Evolutionary conservation across 1,140 invertebrate genomes (phyloP).

Genomic region (Rhizoglyphus robini): DNA sequence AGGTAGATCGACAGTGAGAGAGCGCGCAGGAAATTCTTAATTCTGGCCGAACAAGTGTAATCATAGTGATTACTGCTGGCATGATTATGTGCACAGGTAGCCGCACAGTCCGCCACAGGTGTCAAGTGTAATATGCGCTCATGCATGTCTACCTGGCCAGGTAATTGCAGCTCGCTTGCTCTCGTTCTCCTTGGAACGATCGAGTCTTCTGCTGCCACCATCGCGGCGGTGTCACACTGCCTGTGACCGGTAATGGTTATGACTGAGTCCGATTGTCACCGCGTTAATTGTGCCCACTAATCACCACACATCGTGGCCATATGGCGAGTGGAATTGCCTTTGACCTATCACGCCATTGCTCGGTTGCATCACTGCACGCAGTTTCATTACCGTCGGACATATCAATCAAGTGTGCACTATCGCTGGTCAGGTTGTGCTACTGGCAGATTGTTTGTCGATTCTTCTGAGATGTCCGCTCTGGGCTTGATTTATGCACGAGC

Average conservation of each 20-base stretch:
- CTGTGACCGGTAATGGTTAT: slow-evolving; percentile 11
- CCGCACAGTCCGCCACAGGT: slow-evolving; percentile 10
- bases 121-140: slow-evolving; percentile 12
- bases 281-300: slow-evolving; percentile 8
- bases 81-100: slow-evolving; percentile 9
- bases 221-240: neutral
- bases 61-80: slow-evolving; percentile 10
- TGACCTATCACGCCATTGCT: neutral
- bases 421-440: neutral
- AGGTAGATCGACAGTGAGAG: neutral
- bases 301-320: neutral
- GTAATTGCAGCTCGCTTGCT: slow-evolving; percentile 8
- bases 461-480: no score
- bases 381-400: neutral
- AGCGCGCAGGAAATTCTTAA: slow-evolving; percentile 12
- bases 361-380: neutral
- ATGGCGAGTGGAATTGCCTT: neutral
- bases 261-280: slow-evolving; percentile 12
- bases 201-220: neutral
- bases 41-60: slow-evolving; percentile 10
- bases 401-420: neutral
- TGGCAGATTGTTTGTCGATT: no score
- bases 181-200: slow-evolving; percentile 10
- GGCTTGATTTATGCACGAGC: slow-evolving; percentile 9
- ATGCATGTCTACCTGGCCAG: slow-evolving; percentile 14